Base-by-base conservation (phyloP, 1,140 invertebrate genomes). In the Acromyrmex charruanus region DNA sequence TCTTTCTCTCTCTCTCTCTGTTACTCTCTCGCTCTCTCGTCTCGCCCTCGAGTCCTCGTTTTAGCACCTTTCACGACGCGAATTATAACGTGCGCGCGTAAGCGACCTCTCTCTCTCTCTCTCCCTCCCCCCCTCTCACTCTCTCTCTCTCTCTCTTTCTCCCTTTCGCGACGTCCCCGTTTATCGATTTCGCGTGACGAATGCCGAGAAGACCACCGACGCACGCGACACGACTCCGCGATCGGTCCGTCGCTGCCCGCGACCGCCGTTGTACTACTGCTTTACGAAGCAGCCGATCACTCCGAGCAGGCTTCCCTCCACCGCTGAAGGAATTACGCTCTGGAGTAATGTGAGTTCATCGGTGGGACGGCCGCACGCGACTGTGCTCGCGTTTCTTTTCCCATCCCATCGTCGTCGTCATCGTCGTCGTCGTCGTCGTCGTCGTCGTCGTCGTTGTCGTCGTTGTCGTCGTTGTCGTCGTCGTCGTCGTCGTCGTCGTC, bases 141-240 rank as follows among this genome's bases (percentile, higher is more conserved):
- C 63, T 81, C 12, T 69, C 80, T 84, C 21, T 21, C 35, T 39
- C 35, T 39, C 35, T 39, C 35, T 35, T 6, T 35, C 31, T 35
- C 81, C 59, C 71, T 75, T 49, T 65, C 74, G 71, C 82, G 71
- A 77, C 28, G 65, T 85, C 35, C 77, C 66, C 63, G 72, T 85
- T 79, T 51, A 75, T 85, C 51, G 80, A 84, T 84, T 84, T 84
- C 80, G 80, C 80, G 69, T 61, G 80, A 84, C 80, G 80, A 84
- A 82, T 82, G 80, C 39, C 49, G 80, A 84, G 80, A 80, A 55
- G 77, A 84, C 80, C 80, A 14, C 44, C 82, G 44, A 85, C 72
- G 35, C 77, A 68, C 77, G 80, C 61, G 44, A 80, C 74, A 53
- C 74, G 72, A 85, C 21, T 75, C 72, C 28, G 25, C 58, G 55